Percentiles rank a stretch among this genome's conserved stretches.
Conservation (phyloP, 35 echinoderm and acorn worm species). For the Ophiothrix spiculata region DNA sequence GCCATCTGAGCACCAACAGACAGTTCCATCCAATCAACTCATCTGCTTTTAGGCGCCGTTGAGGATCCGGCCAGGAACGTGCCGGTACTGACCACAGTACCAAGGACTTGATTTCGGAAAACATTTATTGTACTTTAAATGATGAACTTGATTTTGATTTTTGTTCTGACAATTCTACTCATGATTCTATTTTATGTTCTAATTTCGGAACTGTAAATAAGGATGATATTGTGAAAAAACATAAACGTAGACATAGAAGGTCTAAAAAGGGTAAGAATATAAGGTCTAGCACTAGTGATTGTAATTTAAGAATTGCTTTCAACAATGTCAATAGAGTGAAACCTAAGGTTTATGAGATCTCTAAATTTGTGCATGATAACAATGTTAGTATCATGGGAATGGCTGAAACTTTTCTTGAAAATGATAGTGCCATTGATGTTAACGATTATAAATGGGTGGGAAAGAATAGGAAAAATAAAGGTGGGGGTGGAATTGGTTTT, state of each 20-base stretch:
- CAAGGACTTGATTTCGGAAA: neutral
- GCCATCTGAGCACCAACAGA: neutral
- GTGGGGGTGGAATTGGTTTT: slow-evolving; percentile 16
- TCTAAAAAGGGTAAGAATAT: neutral
- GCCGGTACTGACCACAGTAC: neutral
- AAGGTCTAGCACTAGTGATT: neutral
- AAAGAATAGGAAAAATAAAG: slow-evolving; percentile 10
- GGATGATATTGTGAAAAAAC: neutral
- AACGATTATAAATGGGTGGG: slow-evolving; percentile 26
- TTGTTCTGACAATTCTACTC: no score
- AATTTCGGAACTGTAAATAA: slow-evolving; percentile 13
- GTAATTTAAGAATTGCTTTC: slow-evolving; percentile 12
- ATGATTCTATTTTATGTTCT: no score
- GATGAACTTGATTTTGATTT: neutral
- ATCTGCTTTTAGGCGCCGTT: no score
- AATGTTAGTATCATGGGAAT: slow-evolving; percentile 15
- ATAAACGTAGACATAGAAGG: neutral
- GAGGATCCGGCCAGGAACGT: neutral
- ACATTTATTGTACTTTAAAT: neutral
- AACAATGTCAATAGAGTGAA: slow-evolving; percentile 7
- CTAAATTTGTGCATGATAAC: neutral
- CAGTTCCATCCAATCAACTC: neutral
- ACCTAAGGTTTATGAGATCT: slow-evolving; percentile 16
- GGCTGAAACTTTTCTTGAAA: slow-evolving; percentile 23
- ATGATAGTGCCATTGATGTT: neutral